Conservation (phyloP, 53 echinoderm and acorn worm species). For the Mesocentrotus franciscanus region DNA sequence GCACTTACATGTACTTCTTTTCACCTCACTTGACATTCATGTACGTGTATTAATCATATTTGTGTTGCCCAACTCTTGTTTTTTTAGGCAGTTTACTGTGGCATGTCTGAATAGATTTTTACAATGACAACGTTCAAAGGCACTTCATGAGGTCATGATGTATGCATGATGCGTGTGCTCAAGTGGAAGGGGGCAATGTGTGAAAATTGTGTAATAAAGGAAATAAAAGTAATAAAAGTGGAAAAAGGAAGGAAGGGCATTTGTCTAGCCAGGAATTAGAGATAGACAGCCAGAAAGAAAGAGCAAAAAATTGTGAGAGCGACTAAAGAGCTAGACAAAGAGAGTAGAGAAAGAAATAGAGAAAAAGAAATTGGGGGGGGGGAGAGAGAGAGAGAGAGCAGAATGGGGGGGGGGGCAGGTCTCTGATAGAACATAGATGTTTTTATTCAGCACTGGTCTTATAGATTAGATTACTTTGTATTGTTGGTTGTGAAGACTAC, state of each 20-base stretch:
- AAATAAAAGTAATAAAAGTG: constrained; percentile 5
- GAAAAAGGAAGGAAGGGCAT: not conserved
- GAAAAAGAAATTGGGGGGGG: not conserved
- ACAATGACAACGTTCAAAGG: not conserved
- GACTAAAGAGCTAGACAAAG: not conserved
- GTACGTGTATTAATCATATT: too few species aligned
- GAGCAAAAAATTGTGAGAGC: not conserved
- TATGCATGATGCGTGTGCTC: not conserved
- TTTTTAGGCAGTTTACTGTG: not conserved
- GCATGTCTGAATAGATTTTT: not conserved
- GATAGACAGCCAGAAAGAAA: not conserved
- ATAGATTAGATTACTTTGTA: too few species aligned
- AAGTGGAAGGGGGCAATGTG: not conserved
- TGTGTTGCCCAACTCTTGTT: not conserved
- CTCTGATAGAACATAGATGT: too few species aligned
- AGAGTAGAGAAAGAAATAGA: not conserved
- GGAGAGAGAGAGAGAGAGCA: not conserved
- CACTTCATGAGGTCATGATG: not conserved
- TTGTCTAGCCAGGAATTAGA: not conserved
- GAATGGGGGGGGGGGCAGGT: too few species aligned
- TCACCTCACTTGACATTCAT: too few species aligned
- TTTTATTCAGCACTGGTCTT: too few species aligned
- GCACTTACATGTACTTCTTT: too few species aligned
- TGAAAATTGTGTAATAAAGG: not conserved
- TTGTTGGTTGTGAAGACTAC: too few species aligned